Evolutionary conservation across 2,113 vertebrate genomes (phyloP).

Genomic region (Epinephelus fuscoguttatus): DNA sequence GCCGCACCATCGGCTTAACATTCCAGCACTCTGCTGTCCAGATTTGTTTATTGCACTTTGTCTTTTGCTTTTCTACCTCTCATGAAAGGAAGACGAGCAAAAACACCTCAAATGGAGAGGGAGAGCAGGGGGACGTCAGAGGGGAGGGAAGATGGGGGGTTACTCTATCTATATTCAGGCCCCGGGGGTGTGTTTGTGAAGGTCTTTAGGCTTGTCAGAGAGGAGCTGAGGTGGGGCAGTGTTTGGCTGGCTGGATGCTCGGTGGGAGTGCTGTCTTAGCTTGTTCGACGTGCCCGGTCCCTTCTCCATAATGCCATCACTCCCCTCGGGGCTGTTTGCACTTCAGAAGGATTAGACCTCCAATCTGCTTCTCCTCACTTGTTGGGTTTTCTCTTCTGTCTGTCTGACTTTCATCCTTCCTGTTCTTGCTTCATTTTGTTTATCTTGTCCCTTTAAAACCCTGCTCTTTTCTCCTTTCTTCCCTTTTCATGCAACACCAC

Average conservation of each 20-base stretch:
- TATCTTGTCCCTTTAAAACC: background rate
- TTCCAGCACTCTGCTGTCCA: slow-evolving; percentile 53
- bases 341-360: slow-evolving; percentile 64
- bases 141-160: background rate
- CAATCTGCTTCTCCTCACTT: slow-evolving; percentile 37
- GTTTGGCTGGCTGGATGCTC: slow-evolving; percentile 43
- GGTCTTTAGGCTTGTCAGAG: slow-evolving; percentile 51
- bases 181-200: slow-evolving; percentile 32
- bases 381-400: slow-evolving; percentile 25
- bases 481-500: background rate
- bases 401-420: slow-evolving; percentile 29
- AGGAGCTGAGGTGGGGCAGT: slow-evolving; percentile 59
- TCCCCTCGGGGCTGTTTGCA: slow-evolving; percentile 63
- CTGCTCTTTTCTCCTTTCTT: slow-evolving; percentile 17
- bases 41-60: slow-evolving; percentile 65
- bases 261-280: slow-evolving; percentile 59
- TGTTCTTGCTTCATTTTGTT: slow-evolving; percentile 31
- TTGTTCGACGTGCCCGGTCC: slow-evolving; percentile 69
- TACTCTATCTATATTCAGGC: slow-evolving; percentile 16
- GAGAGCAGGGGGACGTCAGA: background rate
- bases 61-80: slow-evolving; percentile 38
- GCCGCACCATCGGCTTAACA: slow-evolving; percentile 61
- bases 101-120: slow-evolving; percentile 1
- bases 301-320: slow-evolving; percentile 56
- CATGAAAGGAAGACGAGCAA: slow-evolving; percentile 35